Percentiles rank a stretch among this genome's conserved stretches.
Evolutionary conservation across 2,113 vertebrate genomes (phyloP).

Genomic region (Heterotis niloticus): DNA sequence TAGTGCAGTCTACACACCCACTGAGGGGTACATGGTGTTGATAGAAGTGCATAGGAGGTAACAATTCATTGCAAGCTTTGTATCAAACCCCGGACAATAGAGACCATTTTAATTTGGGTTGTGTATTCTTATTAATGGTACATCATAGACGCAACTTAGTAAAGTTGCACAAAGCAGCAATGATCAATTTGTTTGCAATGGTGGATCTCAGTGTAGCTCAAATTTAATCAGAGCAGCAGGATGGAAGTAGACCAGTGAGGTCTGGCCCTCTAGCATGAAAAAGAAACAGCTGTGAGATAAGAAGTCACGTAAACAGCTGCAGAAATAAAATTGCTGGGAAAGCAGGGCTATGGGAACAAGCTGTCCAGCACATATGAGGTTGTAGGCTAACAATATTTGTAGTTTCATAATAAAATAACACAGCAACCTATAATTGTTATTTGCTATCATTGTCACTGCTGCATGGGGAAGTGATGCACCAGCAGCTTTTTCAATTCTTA

Average conservation of each 20-base stretch:
- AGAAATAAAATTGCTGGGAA: background rate
- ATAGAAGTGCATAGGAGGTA: background rate
- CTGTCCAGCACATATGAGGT: background rate
- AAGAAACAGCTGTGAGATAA: constrained; percentile 4
- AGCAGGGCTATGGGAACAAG: background rate
- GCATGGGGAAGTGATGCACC: background rate
- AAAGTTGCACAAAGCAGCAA: background rate
- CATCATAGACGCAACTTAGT: background rate
- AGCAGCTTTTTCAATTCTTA: background rate
- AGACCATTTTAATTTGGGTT: background rate
- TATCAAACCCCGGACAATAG: background rate
- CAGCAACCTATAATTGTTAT: background rate
- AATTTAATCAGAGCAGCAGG: constrained; percentile 1
- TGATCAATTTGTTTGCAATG: constrained; percentile 15
- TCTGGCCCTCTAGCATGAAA: background rate
- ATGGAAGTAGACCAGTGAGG: background rate
- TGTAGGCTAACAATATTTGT: background rate
- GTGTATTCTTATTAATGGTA: background rate
- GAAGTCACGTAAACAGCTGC: constrained; percentile 10
- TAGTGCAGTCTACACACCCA: too few species aligned
- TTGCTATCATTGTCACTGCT: background rate
- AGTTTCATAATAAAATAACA: background rate
- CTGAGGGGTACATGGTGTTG: background rate
- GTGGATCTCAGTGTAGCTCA: background rate
- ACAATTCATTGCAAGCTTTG: background rate